Conservation (phyloP, 2,113 vertebrate species). For the Ramphastos sulfuratus region DNA sequence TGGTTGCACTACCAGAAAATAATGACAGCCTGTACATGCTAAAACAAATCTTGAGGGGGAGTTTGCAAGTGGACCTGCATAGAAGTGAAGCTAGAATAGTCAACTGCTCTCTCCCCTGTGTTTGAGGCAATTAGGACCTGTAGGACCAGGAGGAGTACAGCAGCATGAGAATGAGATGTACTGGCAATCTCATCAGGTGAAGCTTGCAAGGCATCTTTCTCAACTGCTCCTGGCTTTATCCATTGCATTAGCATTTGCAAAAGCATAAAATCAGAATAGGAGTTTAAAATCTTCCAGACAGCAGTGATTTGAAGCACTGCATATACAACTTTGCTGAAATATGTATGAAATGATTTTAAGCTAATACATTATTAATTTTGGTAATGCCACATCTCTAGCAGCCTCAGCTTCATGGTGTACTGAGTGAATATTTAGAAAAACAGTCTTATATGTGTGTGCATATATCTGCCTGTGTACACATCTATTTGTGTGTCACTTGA, state of each 20-base stretch:
- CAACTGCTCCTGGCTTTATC: background rate
- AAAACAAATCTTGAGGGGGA: background rate
- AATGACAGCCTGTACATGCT: background rate
- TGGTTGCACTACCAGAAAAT: background rate
- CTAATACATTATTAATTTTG: slow-evolving; percentile 31
- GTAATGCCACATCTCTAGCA: background rate
- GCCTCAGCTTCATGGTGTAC: background rate
- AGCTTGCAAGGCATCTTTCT: background rate
- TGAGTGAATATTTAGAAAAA: background rate
- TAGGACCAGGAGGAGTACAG: background rate
- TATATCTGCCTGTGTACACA: background rate
- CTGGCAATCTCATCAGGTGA: background rate
- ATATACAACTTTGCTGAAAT: slow-evolving; percentile 23
- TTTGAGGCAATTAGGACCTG: background rate
- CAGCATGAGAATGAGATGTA: background rate
- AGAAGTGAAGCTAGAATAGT: background rate
- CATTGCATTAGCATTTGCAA: background rate
- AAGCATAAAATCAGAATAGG: background rate
- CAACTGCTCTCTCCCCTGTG: accelerated
- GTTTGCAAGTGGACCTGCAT: background rate
- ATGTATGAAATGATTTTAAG: slow-evolving; percentile 3
- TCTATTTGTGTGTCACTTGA: background rate
- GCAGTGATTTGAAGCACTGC: background rate
- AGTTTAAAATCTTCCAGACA: background rate
- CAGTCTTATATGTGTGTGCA: background rate